Evolutionary conservation across 2,797 vertebrate species (phyloP).

Genomic region (Acrocephalus scirpaceus): DNA sequence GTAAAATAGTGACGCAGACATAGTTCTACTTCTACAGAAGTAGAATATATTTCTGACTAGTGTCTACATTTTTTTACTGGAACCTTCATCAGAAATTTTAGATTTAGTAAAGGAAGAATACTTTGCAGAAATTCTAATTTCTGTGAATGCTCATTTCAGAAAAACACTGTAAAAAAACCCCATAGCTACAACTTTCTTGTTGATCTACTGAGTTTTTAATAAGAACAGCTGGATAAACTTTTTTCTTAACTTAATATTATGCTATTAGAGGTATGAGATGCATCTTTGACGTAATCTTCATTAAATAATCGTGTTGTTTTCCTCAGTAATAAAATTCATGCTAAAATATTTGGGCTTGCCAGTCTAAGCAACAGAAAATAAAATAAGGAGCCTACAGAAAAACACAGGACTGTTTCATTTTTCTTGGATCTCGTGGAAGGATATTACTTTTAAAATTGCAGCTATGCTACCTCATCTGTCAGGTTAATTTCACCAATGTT

Average conservation of each 20-base stretch:
- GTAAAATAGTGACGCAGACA: neutral
- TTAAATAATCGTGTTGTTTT: constrained; percentile 61
- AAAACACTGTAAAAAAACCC: neutral
- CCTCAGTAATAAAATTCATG: constrained; percentile 51
- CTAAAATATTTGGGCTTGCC: constrained; percentile 61
- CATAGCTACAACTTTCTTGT: neutral
- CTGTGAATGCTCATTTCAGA: neutral
- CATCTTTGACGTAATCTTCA: constrained; percentile 9
- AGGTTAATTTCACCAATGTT: constrained; percentile 47
- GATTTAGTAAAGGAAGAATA: neutral
- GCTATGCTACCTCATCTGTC: constrained; percentile 54
- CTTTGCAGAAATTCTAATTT: neutral
- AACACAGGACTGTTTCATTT: constrained; percentile 27
- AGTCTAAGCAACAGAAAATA: constrained; percentile 63
- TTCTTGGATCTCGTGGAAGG: constrained; percentile 38
- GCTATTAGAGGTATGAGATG: constrained; percentile 45
- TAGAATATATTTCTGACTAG: neutral
- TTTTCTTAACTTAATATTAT: constrained; percentile 37
- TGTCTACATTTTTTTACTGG: neutral
- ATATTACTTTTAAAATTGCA: constrained; percentile 48
- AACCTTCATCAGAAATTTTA: neutral
- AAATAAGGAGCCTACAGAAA: constrained; percentile 58
- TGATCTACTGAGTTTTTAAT: neutral
- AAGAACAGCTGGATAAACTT: constrained; percentile 46
- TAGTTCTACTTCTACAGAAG: neutral